Base-by-base conservation (phyloP, 1,140 invertebrate genomes). In the Ruditapes philippinarum region DNA sequence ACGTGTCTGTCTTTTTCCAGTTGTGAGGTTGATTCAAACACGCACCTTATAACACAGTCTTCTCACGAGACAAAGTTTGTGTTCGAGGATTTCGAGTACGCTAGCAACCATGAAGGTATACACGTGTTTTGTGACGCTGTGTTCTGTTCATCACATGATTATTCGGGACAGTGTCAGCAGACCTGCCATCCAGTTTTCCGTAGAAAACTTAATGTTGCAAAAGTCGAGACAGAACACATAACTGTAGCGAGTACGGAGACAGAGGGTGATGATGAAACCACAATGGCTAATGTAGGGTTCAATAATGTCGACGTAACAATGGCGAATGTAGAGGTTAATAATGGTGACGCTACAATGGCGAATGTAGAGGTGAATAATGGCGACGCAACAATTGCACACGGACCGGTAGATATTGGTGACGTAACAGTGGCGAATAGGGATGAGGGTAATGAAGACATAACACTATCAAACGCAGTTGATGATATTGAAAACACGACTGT, bases 11-110 rank as follows among this genome's bases (percentile, higher is more conserved):
- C n/a, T 45, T 7, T n/a, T 73, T 73, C n/a, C 33, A 78, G 84
- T 3, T 78, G 73, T 65, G 70, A 78, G 62, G 51, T 78, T n/a
- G 73, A 87, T 49, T 19, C 82, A 49, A 73, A 84, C 38, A 84
- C 82, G 1, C 82, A 84, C 38, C 14, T 73, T 11, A 70, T 84
- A 36, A 70, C 82, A 28, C 82, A 84, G 42, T 73, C 57, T n/a
- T n/a, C 79, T 22, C 79, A 82, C 22, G 79, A 82, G 28, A 82
- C 79, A 31, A 22, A 51, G 22, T 54, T 84, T 74, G 62, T 73
- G 2, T 70, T 84, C 31, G 4, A 73, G 54, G 82, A 73, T 74
- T 84, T 84, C 40, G 82, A 84, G 33, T 84, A 84, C 65, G 51
- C 82, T 1, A 51, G n/a, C 40, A 84, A 74, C 33, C 65, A 73